Conservation (phyloP, 2,888 invertebrate genomes). For the Catotricha subobsoleta region DNA sequence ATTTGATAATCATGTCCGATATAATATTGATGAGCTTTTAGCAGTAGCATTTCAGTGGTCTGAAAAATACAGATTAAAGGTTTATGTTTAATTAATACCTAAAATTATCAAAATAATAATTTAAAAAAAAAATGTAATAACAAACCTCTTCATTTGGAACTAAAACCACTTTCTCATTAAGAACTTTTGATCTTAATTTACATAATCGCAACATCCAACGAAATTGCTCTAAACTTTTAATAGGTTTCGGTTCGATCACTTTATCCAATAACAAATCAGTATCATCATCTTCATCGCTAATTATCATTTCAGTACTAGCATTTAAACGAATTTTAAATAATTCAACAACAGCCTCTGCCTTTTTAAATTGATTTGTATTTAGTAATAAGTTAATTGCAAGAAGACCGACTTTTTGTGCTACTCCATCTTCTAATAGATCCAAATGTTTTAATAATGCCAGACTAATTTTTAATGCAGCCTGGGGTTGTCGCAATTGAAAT, state of each 20-base stretch:
- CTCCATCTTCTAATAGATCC: slow-evolving; percentile 17
- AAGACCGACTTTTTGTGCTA: slow-evolving; percentile 21
- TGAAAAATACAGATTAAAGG: slow-evolving; percentile 7
- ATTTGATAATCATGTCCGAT: slow-evolving; percentile 30
- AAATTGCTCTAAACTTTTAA: slow-evolving; percentile 13
- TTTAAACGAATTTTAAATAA: slow-evolving; percentile 20
- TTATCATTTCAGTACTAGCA: slow-evolving; percentile 12
- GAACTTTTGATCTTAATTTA: slow-evolving; percentile 21
- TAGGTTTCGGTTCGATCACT: slow-evolving; percentile 1
- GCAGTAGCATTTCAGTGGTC: slow-evolving; percentile 21
- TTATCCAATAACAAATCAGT: slow-evolving; percentile 6
- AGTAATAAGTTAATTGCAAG: slow-evolving; percentile 23
- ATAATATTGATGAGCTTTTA: slow-evolving; percentile 29
- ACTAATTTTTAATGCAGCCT: slow-evolving; percentile 22
- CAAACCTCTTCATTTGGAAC: slow-evolving; percentile 24
- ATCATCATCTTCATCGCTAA: slow-evolving; percentile 12
- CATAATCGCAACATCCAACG: slow-evolving; percentile 20
- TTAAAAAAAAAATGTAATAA: neutral
- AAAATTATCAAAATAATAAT: neutral
- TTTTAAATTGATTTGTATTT: slow-evolving; percentile 24
- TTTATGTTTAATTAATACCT: neutral
- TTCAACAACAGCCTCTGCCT: slow-evolving; percentile 24
- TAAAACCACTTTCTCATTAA: slow-evolving; percentile 21
- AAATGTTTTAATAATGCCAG: slow-evolving; percentile 19
- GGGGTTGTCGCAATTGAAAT: slow-evolving; percentile 25